A percentile compares a stretch with the other conserved stretches of the same genome.
Conservation (phyloP, 2,888 invertebrate genomes). For the Taphrorychus bicolor region DNA sequence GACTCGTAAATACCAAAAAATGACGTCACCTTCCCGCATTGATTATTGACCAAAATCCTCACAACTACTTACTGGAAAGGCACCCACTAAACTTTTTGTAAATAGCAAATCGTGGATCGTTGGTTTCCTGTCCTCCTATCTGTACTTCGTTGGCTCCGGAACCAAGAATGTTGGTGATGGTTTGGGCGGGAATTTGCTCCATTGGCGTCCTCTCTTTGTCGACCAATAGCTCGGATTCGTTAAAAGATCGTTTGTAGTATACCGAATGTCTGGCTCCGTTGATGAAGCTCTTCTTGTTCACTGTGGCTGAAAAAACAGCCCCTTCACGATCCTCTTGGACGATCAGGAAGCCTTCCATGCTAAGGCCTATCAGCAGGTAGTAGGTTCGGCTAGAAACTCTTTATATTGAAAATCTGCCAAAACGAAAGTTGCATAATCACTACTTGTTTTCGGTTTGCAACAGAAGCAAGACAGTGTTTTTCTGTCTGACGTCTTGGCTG, state of each 20-base stretch:
- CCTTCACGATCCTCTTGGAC: constrained; percentile 87
- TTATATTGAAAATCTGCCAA: too few relatives aligned
- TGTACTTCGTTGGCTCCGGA: constrained; percentile 82
- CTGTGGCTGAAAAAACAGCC: constrained; percentile 74
- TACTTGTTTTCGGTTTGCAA: constrained; percentile 86
- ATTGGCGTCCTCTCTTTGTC: constrained; percentile 79
- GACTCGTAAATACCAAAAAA: too few relatives aligned
- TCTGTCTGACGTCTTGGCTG: constrained; percentile 77
- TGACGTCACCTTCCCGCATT: too few relatives aligned
- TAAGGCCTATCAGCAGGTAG: constrained; percentile 82
- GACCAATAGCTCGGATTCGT: constrained; percentile 75
- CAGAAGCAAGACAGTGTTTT: constrained; percentile 79
- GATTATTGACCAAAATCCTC: not conserved
- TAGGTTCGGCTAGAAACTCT: constrained; percentile 78
- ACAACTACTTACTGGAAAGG: constrained; percentile 78
- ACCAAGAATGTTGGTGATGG: constrained; percentile 72
- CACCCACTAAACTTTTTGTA: constrained; percentile 91
- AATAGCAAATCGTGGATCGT: constrained; percentile 80
- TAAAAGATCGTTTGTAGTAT: constrained; percentile 71
- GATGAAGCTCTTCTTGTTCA: constrained; percentile 80
- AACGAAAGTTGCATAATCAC: too few relatives aligned
- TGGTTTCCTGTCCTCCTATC: constrained; percentile 85
- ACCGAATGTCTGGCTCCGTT: constrained; percentile 85
- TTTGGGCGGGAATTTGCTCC: constrained; percentile 72
- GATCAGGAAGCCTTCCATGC: constrained; percentile 81